phyloP scores from a whole-genome alignment of 2,113 vertebrate species.

The Leucoraja erinaceus region DNA sequence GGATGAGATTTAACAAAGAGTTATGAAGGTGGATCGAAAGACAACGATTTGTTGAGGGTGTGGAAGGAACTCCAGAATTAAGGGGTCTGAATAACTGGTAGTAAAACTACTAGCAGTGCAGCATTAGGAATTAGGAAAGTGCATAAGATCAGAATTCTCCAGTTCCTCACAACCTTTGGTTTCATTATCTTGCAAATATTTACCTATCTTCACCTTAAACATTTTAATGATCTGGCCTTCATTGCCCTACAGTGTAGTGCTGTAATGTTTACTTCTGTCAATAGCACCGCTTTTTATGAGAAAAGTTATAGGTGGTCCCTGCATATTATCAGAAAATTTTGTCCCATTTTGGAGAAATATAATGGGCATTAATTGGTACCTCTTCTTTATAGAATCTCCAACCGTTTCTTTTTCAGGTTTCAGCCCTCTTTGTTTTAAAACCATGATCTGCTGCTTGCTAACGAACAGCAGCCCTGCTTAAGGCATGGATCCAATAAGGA shows the following conservation, averaged over 20 bases:
- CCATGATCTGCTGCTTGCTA: neutral
- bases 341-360: neutral
- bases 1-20: neutral
- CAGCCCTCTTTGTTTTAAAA: neutral
- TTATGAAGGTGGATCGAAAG: neutral
- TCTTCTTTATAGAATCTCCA: neutral
- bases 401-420: neutral
- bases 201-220: too few species aligned
- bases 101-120: too few species aligned
- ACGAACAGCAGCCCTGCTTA: neutral
- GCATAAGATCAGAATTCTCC: too few species aligned
- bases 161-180: too few species aligned
- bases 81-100: too few species aligned
- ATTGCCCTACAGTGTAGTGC: neutral
- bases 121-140: too few species aligned
- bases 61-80: too few species aligned
- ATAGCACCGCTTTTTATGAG: neutral
- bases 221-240: too few species aligned
- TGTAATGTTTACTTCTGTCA: neutral
- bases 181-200: too few species aligned
- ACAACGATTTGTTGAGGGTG: too few species aligned
- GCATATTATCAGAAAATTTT: neutral
- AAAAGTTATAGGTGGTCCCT: neutral
- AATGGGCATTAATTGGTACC: neutral
- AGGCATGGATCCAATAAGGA: neutral